phyloP scores from a whole-genome alignment of 2,113 vertebrate species.

The Pygoscelis adeliae region DNA sequence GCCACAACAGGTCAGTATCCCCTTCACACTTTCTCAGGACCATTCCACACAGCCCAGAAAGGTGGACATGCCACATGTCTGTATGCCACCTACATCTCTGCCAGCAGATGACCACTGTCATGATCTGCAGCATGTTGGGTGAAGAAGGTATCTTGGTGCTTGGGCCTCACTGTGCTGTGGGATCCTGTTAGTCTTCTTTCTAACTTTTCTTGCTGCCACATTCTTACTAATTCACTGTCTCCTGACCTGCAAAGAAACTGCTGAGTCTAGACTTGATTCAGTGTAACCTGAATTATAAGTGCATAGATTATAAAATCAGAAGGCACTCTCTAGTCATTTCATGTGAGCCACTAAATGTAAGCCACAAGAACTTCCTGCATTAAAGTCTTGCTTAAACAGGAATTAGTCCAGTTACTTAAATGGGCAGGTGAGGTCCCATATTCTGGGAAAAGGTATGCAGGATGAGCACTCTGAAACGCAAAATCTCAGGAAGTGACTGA shows the following conservation, averaged over 20 bases:
- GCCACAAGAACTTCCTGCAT: not conserved
- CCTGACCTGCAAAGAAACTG: not conserved
- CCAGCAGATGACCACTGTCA: not conserved
- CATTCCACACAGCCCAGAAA: not conserved
- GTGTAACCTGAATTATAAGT: not conserved
- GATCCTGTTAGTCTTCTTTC: not conserved
- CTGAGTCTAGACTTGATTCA: not conserved
- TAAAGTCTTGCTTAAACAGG: not conserved
- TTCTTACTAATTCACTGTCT: not conserved
- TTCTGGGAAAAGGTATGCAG: not conserved
- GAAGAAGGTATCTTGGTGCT: not conserved
- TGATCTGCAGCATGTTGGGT: not conserved
- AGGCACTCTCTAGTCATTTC: not conserved
- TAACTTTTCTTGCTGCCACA: not conserved
- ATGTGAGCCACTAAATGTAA: not conserved
- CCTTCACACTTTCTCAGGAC: not conserved
- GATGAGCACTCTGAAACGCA: not conserved
- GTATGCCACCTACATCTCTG: not conserved
- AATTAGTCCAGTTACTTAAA: not conserved
- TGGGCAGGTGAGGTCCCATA: not conserved
- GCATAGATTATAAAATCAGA: not conserved
- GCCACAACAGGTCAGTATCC: not conserved
- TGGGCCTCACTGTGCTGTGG: not conserved
- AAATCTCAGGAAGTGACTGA: not conserved
- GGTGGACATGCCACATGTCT: rapidly evolving